Base-by-base conservation (phyloP, 2,888 invertebrate species). In the Drosophila mercatorum region DNA sequence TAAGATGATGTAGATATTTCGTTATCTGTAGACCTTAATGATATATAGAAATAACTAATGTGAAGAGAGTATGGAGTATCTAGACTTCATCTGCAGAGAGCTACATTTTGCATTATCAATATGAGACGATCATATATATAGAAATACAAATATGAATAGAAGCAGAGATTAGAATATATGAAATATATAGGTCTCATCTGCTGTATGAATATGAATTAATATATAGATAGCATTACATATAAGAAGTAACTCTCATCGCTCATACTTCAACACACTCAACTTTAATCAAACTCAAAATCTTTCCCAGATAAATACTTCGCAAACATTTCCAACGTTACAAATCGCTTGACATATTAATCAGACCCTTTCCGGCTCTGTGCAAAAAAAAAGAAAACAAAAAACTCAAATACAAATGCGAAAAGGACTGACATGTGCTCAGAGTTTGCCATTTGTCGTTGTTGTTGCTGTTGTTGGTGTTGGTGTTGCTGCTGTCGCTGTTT, bases 391-490 rank as follows among this genome's bases (percentile, higher is more conserved):
- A 57, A 22, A 49, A 46, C 14, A 46, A 59, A 75, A 68, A 66
- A 47, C 40, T 34, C 60, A 57, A 68, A 68, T 58, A 51, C 31
- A 26, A 80, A 64, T 67, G 46, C 49, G 34, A 68, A 69, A 77
- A 53, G 63, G 55, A 67, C 78, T 70, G 77, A 76, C 80, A 88
- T 88, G 75, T 84, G 70, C 73, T 80, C 73, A 34, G 55, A 66
- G 60, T 55, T 59, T 59, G 64, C 53, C 65, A 55, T 67, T 68
- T 67, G 55, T 65, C 53, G 66, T 65, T 63, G 74, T 66, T 72
- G 52, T 65, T 65, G 51, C 40, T 61, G 47, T 14, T 17, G 17
- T 17, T 17, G 17, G 17, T 17, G 17, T 65, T 65, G 51, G 36
- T 61, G 47, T 14, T 31, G 60, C 46, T 58, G 49, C 14, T 41